Percentiles rank a stretch among this genome's conserved stretches.
These are phyloP conservation scores for Spilarctia lutea DNA, from an alignment of 2,888 invertebrate genomes.

Conservation along the genomic window DNA sequence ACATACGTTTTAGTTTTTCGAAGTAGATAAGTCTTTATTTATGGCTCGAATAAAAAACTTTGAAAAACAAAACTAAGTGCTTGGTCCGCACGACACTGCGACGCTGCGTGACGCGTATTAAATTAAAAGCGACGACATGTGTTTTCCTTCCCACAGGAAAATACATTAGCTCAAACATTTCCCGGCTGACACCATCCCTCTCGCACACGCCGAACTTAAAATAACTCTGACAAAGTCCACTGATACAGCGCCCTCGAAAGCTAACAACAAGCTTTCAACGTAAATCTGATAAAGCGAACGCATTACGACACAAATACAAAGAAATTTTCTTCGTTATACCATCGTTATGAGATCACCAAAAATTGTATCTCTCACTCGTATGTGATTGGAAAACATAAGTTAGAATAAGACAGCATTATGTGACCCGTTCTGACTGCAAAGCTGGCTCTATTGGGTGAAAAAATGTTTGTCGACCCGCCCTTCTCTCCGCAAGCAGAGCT, in stretches of 20 bases:
- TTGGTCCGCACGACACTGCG: slow-evolving; percentile 67
- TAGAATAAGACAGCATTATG: slow-evolving; percentile 62
- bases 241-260: slow-evolving; percentile 77
- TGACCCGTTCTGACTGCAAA: slow-evolving; percentile 45
- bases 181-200: slow-evolving; percentile 66
- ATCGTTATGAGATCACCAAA: slow-evolving; percentile 58
- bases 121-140: slow-evolving; percentile 86
- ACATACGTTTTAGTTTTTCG: not conserved
- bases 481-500: slow-evolving; percentile 72
- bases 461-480: slow-evolving; percentile 79
- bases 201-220: slow-evolving; percentile 50
- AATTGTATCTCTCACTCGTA: slow-evolving; percentile 56
- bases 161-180: slow-evolving; percentile 85
- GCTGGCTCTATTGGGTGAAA: slow-evolving; percentile 77
- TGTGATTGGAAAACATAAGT: slow-evolving; percentile 22
- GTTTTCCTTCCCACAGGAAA: slow-evolving; percentile 87
- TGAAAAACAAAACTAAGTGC: slow-evolving; percentile 46
- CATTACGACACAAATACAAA: slow-evolving; percentile 83
- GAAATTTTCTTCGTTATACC: slow-evolving; percentile 79
- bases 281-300: slow-evolving; percentile 85
- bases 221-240: slow-evolving; percentile 59
- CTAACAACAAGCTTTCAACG: slow-evolving; percentile 85
- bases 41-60: slow-evolving; percentile 44
- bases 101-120: slow-evolving; percentile 85
- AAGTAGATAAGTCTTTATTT: slow-evolving; percentile 10